phyloP scores from a whole-genome alignment of 2,888 invertebrate genomes.

The Drosophila pegasa region DNA sequence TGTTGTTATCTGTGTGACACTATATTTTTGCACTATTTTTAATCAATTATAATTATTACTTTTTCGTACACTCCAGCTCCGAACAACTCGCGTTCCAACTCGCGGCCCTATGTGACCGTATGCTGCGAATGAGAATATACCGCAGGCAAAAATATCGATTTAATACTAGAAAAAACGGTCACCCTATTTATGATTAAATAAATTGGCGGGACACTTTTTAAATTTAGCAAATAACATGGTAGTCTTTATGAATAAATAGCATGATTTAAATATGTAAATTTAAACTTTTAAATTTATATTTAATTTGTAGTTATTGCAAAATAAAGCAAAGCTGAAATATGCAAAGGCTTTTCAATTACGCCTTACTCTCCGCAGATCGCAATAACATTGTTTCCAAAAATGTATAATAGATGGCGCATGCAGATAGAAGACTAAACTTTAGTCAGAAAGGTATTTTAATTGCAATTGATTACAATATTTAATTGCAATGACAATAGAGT shows the following conservation, averaged over 20 bases:
- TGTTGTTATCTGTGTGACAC: background rate
- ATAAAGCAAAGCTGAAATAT: background rate
- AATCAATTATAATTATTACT: slow-evolving; percentile 40
- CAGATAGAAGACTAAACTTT: no score
- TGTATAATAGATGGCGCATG: background rate
- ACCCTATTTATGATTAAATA: background rate
- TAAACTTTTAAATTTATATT: no score
- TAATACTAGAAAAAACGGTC: slow-evolving; percentile 13
- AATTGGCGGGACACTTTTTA: background rate
- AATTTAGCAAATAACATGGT: background rate
- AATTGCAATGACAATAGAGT: no score
- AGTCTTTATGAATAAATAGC: no score
- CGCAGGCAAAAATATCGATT: slow-evolving; percentile 7
- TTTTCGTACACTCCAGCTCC: slow-evolving; percentile 42
- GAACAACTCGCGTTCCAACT: slow-evolving; percentile 57
- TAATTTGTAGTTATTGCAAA: background rate
- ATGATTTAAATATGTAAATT: no score
- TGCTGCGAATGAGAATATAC: background rate
- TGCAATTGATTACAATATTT: no score
- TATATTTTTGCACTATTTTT: slow-evolving; percentile 19
- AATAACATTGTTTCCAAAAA: background rate
- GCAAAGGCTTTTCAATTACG: background rate
- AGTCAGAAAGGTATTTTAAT: no score
- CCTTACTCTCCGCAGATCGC: background rate
- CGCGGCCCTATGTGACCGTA: slow-evolving; percentile 53